Conservation (phyloP, 2,888 invertebrate genomes). For the Melipona beecheii region DNA sequence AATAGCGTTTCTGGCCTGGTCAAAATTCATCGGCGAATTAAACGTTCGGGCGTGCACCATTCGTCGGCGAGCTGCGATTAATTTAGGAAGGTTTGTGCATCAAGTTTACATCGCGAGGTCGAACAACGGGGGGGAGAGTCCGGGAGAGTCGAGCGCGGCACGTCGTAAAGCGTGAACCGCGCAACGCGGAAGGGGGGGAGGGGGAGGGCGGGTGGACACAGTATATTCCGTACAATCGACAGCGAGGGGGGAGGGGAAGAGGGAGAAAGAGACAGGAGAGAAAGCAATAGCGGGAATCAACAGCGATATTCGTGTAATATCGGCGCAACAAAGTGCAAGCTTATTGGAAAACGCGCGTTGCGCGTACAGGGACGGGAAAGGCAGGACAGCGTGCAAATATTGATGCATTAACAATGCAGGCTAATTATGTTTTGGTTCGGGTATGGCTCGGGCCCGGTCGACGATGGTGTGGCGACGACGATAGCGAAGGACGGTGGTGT, state of each 20-base stretch:
- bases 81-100: slow-evolving; percentile 68
- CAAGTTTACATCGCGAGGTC: slow-evolving; percentile 63
- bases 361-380: slow-evolving; percentile 65
- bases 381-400: slow-evolving; percentile 83
- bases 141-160: slow-evolving; percentile 17
- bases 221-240: slow-evolving; percentile 12
- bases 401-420: slow-evolving; percentile 84
- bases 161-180: slow-evolving; percentile 22
- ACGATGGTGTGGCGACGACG: slow-evolving; percentile 54
- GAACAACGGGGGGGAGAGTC: slow-evolving; percentile 23
- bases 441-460: slow-evolving; percentile 61
- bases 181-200: neutral
- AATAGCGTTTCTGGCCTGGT: slow-evolving; percentile 22
- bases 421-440: slow-evolving; percentile 84
- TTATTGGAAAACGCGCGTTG: slow-evolving; percentile 73
- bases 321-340: slow-evolving; percentile 75
- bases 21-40: slow-evolving; percentile 63
- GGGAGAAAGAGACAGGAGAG: slow-evolving; percentile 30
- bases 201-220: neutral
- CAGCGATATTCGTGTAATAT: slow-evolving; percentile 69
- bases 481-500: slow-evolving; percentile 47
- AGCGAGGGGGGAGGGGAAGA: neutral
- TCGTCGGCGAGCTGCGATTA: slow-evolving; percentile 60
- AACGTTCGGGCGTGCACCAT: slow-evolving; percentile 46
- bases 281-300: slow-evolving; percentile 66